Evolutionary conservation across 2,797 vertebrate genomes (phyloP), one percentile per base, ranked within the genome.

Genomic region (Centroberyx gerrardi): DNA sequence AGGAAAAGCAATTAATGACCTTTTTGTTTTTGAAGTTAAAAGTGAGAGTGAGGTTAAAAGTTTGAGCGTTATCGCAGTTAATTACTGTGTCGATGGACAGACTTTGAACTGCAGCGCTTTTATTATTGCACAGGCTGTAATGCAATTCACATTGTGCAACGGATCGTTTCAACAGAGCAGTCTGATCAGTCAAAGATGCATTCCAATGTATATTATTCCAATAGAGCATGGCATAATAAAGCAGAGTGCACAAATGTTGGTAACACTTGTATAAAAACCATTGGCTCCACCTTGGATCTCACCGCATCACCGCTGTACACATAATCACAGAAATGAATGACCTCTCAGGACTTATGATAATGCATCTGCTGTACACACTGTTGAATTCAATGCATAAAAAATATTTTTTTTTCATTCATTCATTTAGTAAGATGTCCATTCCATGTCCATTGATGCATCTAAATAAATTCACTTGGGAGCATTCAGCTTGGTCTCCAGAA

Each of bases 1-100:
- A 76, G 72, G 74, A 78, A 84, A 85, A 81, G 76, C 64, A 83
- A 85, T 83, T 75, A 83, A 87, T 86, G 74, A 82, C 71, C 78
- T 81, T 87, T 85, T 86, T 83, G 53, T 80, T 83, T 77, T 61
- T 33, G 29, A 72, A 68, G 76, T 71, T 61, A 70, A 74, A 78
- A 74, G 75, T 83, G 74, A 13, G 40, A 81, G 31, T 40, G 63
- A 81, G 80, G 74, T 79, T 62, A 81, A 82, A 84, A 68, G 75
- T 84, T 58, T 18, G 8, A 13, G 12, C 0, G n/a, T 72, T 74
- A 78, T 80, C 68, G 76, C 42, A 27, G 38, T 78, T 86, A 82
- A 89, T 87, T 78, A 75, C 31, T 62, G 22, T 38, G 60, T 72
- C 28, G 40, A 72, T 77, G 62, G 76, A 73, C 68, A 80, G 77